Percentiles rank a stretch among this genome's conserved stretches.
These are phyloP conservation scores for Brachynemurus nebulosus DNA, from an alignment of 2,888 invertebrate genomes.

Conservation along the genomic window DNA sequence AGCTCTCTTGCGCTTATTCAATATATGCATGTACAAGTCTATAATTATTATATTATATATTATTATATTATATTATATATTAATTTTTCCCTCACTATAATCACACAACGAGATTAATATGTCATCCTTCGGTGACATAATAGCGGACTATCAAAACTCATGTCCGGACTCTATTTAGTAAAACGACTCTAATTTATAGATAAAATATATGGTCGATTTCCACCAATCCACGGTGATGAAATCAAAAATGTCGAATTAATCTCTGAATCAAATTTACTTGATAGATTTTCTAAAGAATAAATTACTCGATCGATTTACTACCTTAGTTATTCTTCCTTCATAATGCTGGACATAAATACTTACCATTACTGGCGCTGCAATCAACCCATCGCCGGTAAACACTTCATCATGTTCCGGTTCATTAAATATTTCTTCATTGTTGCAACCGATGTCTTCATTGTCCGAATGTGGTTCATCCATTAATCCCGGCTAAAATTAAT, in stretches of 20 bases:
- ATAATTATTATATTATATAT: too few relatives aligned
- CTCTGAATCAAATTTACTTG: not conserved
- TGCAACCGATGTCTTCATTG: slow-evolving; percentile 29
- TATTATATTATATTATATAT: too few relatives aligned
- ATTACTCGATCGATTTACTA: slow-evolving; percentile 19
- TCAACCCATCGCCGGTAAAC: slow-evolving; percentile 40
- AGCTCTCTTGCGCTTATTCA: too few relatives aligned
- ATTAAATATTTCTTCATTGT: slow-evolving; percentile 24
- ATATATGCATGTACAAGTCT: too few relatives aligned
- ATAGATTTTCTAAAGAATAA: slow-evolving; percentile 1
- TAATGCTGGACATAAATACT: slow-evolving; percentile 4
- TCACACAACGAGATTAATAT: too few relatives aligned
- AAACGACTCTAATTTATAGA: too few relatives aligned
- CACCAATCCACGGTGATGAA: too few relatives aligned
- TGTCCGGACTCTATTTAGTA: too few relatives aligned
- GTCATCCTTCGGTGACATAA: too few relatives aligned
- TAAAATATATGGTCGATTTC: not conserved
- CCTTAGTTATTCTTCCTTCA: not conserved
- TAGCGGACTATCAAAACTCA: too few relatives aligned
- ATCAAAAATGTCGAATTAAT: too few relatives aligned
- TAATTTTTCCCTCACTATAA: too few relatives aligned
- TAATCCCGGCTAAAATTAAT: slow-evolving; percentile 7
- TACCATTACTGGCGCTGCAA: slow-evolving; percentile 51
- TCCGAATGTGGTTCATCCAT: slow-evolving; percentile 15
- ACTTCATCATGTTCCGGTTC: slow-evolving; percentile 28